These are phyloP conservation scores for Theretra japonica DNA, from an alignment of 2,888 invertebrate species.

Conservation along the genomic window DNA sequence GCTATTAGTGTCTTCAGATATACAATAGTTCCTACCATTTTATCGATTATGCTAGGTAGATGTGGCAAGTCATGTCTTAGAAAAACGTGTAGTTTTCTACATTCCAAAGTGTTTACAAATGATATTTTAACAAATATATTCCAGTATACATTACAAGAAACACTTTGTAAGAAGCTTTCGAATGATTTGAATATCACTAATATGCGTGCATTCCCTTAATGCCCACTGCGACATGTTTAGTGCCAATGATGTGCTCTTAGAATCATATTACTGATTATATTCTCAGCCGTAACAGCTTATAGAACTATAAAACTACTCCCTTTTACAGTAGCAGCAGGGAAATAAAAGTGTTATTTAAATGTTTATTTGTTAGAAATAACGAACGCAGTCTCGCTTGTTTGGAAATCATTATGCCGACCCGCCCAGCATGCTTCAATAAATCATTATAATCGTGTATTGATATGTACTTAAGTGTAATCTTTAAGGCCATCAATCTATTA, in stretches of 20 bases:
- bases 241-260: neutral
- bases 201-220: neutral
- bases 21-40: too few relatives aligned
- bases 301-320: neutral
- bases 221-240: neutral
- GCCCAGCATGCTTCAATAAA: constrained; percentile 15
- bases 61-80: neutral
- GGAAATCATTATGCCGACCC: constrained; percentile 9
- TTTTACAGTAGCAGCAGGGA: neutral
- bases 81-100: neutral
- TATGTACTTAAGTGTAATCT: constrained; percentile 4
- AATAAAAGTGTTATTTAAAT: neutral
- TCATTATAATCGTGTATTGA: constrained; percentile 20
- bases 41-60: too few relatives aligned
- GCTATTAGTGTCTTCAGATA: too few relatives aligned
- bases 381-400: neutral
- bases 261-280: constrained; percentile 9
- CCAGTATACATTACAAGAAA: constrained; percentile 3
- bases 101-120: constrained; percentile 6
- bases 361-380: neutral
- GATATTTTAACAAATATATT: neutral
- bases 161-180: constrained; percentile 12
- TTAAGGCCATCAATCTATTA: constrained; percentile 16
- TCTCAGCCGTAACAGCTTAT: neutral
- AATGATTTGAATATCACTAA: constrained; percentile 24